Base-by-base conservation (phyloP, 92 coral and sea anemone genomes). In the Pocillopora grandis region DNA sequence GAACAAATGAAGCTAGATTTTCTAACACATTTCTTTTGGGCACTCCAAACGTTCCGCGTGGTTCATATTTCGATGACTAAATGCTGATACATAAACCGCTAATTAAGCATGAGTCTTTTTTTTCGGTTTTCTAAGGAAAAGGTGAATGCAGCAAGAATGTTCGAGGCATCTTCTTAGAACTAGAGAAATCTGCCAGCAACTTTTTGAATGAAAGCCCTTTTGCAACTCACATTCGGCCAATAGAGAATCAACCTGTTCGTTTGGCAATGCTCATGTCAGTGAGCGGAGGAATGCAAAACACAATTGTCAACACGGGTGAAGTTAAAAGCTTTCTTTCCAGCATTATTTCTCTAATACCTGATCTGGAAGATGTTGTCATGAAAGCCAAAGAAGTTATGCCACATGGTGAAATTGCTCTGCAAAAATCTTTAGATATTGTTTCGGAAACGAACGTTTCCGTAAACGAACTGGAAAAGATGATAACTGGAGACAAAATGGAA, bases 261-360 rank as follows among this genome's bases (percentile, higher is more conserved):
- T 20, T 88, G 59, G 70, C 84, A 77, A 77, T 92, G 58, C 79
- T 84, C 71, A 74, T 86, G 60, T 77, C 76, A 55, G 70, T 90
- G 21, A 52, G 37, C 20, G 92, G 96, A 56, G 90, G 95, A 10
- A 86, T 68, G 63, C 88, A 85, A 60, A 79, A 82, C 79, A 86
- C 86, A 15, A 74, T 91, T 19, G 59, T 77, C 55, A 86, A 86
- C 76, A 58, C 8, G 9, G 36, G 73, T 19, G 58, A 63, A 42
- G 37, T 86, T 18, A 59, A 75, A 58, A 71, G 80, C 23, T 21
- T 60, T 36, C 85, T 78, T 9, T 15, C 66, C 48, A 36, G 42
- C 37, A 72, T 86, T 5, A 37, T 64, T 35, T 79, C 48, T 7
- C 71, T 48, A 20, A 13, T 69, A 21, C 75, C 62, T 17, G 76